Evolutionary conservation across 1,140 invertebrate species (phyloP), one percentile per base, ranked within the genome.

Genomic region (Nixonia krombeini): DNA sequence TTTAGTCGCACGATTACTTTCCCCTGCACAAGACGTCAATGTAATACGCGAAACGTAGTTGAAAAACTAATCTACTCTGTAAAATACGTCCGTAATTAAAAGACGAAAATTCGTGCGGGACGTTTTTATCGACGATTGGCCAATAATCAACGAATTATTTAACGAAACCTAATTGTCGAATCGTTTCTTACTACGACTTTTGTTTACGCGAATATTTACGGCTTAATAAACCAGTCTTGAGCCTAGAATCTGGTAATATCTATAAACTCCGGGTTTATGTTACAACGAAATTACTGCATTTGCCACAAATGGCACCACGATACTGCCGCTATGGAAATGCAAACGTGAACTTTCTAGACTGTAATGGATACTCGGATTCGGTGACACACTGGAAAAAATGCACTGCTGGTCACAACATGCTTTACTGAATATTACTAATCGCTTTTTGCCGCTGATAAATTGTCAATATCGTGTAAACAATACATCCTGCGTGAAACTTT

Each of bases 401-500:
- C n/a, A n/a, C n/a, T n/a, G n/a, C 4, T 26, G 12, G 25, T 5
- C 41, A 9, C 55, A 58, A 41, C 55, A 58, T 25, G 59, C 59
- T 59, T 70, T 56, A 64, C 59, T 64, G 59, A 70, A 64, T 51
- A 59, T 46, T 59, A 51, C 53, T 63, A 53, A 59, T 70, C 59
- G 64, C 52, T 64, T 55, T 55, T 47, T 57, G 65, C 57, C 6
- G 10, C 44, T 41, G 37, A 57, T 63, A 63, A 69, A 69, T 63
- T 26, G 58, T 69, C 55, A 38, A 59, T 69, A 46, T 46, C 21
- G 57, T 9, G 55, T 59, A 59, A 63, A 64, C 66, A 70, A 70
- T 70, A 33, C 55, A 13, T 66, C 51, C 10, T 25, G 13, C 50
- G 55, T 17, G 50, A 44, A 64, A 70, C 66, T 69, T 69, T 69